Conservation (phyloP, 2,113 vertebrate species). For the Cynoglossus semilaevis region DNA sequence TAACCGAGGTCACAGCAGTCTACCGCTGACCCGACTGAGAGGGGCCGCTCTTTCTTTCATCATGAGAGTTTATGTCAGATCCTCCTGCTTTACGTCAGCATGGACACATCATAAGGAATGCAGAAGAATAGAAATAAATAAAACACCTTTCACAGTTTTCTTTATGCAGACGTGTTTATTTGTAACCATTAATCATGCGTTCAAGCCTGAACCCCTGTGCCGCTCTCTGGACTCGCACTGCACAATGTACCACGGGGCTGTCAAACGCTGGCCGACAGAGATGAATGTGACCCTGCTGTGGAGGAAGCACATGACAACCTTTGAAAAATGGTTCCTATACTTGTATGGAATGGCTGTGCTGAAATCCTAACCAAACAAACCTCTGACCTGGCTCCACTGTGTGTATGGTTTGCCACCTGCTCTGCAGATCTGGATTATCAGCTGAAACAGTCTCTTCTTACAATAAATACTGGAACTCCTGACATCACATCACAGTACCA, state of each 20-base stretch:
- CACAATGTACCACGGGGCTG: conserved; percentile 12
- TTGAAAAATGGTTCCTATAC: conserved; percentile 52
- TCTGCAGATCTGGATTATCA: background rate
- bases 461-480: background rate
- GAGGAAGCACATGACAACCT: conserved; percentile 52
- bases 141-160: conserved; percentile 54
- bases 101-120: conserved; percentile 35
- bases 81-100: conserved; percentile 14
- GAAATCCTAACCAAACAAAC: conserved; percentile 38
- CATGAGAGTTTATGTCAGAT: conserved; percentile 42
- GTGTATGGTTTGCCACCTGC: conserved; percentile 13
- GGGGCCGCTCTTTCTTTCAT: conserved; percentile 55
- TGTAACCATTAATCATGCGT: conserved; percentile 56
- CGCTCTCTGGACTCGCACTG: background rate
- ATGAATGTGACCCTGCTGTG: conserved; percentile 43
- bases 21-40: conserved; percentile 17
- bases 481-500: too few relatives aligned
- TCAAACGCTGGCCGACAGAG: conserved; percentile 53
- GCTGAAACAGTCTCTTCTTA: background rate
- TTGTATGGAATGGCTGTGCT: conserved; percentile 36
- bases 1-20: conserved; percentile 66
- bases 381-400: background rate
- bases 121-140: conserved; percentile 47
- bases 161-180: conserved; percentile 50
- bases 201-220: background rate